Evolutionary conservation across 2,797 vertebrate species (phyloP).

Genomic region (Clarias fuscus): DNA sequence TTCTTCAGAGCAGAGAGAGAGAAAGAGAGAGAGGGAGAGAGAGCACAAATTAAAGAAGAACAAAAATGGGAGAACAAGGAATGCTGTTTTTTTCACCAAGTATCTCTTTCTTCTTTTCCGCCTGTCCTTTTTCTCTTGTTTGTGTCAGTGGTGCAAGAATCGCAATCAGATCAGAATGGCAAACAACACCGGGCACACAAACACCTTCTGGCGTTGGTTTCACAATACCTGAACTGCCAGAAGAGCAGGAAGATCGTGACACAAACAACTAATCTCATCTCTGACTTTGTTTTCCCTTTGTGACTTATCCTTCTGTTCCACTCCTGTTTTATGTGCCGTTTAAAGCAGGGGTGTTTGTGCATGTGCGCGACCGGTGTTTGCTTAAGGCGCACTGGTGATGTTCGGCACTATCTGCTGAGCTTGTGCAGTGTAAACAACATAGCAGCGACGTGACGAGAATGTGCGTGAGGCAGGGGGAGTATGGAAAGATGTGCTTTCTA

Average conservation of each 20-base stretch:
- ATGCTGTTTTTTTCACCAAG: neutral
- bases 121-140: slow-evolving; percentile 18
- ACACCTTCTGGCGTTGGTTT: neutral
- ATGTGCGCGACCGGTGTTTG: slow-evolving; percentile 24
- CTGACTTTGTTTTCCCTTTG: slow-evolving; percentile 18
- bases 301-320: slow-evolving; percentile 10
- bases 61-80: slow-evolving; percentile 18
- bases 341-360: slow-evolving; percentile 21
- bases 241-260: neutral
- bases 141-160: slow-evolving; percentile 27
- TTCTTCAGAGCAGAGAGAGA: slow-evolving; percentile 11
- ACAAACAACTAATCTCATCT: slow-evolving; percentile 25
- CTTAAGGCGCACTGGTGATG: slow-evolving; percentile 22
- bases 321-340: slow-evolving; percentile 23
- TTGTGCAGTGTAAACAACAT: slow-evolving; percentile 34
- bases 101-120: slow-evolving; percentile 7
- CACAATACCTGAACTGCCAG: slow-evolving; percentile 17
- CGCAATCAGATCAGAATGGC: slow-evolving; percentile 9
- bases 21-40: neutral
- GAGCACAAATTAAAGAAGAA: slow-evolving; percentile 30
- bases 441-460: slow-evolving; percentile 25
- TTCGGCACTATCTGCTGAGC: slow-evolving; percentile 30
- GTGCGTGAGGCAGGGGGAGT: neutral
- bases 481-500: neutral
- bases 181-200: slow-evolving; percentile 11